Conservation (phyloP, 2,113 vertebrate genomes). For the Platysternon megacephalum region DNA sequence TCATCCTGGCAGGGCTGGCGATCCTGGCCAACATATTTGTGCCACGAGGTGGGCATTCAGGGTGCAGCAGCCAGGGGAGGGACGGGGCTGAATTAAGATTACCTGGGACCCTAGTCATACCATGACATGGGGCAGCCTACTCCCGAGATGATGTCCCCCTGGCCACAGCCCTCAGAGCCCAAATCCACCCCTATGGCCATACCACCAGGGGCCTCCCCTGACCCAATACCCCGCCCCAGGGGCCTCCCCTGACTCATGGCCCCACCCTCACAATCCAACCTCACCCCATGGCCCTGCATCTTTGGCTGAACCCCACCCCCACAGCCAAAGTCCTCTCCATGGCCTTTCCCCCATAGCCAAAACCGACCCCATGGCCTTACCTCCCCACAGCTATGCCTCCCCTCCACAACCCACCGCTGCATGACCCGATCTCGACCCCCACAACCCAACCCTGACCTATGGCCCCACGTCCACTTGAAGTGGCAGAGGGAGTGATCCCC, state of each 20-base stretch:
- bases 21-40: conserved; percentile 81
- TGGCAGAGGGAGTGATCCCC: background rate
- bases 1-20: conserved; percentile 77
- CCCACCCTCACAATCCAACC: background rate
- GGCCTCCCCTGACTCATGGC: no score
- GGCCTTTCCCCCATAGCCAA: background rate
- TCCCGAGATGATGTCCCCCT: background rate
- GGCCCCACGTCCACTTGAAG: background rate
- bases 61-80: background rate
- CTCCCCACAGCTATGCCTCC: background rate
- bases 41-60: conserved; percentile 76
- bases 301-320: background rate
- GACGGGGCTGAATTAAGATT: background rate
- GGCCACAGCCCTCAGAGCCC: background rate
- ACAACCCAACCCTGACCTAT: background rate
- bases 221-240: background rate
- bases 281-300: background rate
- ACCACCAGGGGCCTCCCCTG: background rate
- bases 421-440: background rate
- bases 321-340: background rate
- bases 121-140: background rate
- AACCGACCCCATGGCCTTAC: background rate
- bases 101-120: background rate
- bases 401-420: no score
- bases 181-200: no score